Evolutionary conservation across 2,888 invertebrate genomes (phyloP).

Genomic region (Coecobrya sp.): DNA sequence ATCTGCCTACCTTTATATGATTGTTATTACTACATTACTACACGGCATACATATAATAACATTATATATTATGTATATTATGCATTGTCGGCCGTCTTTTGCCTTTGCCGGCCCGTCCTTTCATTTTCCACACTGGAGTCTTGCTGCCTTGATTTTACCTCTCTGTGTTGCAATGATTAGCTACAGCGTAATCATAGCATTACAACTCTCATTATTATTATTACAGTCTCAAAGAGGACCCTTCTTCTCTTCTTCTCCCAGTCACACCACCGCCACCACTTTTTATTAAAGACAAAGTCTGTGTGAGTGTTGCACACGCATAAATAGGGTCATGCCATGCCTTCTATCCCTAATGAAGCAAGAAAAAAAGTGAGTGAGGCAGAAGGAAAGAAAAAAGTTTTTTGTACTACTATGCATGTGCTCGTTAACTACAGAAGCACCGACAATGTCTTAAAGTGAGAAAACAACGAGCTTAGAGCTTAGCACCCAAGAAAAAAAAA

Average conservation of each 20-base stretch:
- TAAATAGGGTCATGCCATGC: conserved; percentile 75
- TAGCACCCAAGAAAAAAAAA: conserved; percentile 42
- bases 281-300: conserved; percentile 51
- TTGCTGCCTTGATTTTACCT: conserved; percentile 66
- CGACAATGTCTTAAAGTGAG: conserved; percentile 64
- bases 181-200: conserved; percentile 77
- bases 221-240: conserved; percentile 51
- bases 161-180: conserved; percentile 67
- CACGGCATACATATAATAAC: conserved; percentile 22
- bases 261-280: neutral
- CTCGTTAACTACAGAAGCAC: conserved; percentile 75
- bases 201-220: conserved; percentile 70
- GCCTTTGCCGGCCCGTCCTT: conserved; percentile 47
- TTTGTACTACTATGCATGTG: conserved; percentile 38
- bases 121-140: conserved; percentile 62
- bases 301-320: conserved; percentile 29
- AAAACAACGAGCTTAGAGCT: conserved; percentile 61
- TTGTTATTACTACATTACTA: conserved; percentile 19
- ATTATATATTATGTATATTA: conserved; percentile 55
- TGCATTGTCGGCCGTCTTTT: conserved; percentile 64
- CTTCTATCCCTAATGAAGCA: conserved; percentile 73
- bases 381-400: conserved; percentile 24
- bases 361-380: conserved; percentile 40
- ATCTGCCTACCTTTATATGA: neutral
- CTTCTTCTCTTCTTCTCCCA: conserved; percentile 50